phyloP scores from a whole-genome alignment of 2,797 vertebrate genomes.

The Pseudomugil gertrudae region DNA sequence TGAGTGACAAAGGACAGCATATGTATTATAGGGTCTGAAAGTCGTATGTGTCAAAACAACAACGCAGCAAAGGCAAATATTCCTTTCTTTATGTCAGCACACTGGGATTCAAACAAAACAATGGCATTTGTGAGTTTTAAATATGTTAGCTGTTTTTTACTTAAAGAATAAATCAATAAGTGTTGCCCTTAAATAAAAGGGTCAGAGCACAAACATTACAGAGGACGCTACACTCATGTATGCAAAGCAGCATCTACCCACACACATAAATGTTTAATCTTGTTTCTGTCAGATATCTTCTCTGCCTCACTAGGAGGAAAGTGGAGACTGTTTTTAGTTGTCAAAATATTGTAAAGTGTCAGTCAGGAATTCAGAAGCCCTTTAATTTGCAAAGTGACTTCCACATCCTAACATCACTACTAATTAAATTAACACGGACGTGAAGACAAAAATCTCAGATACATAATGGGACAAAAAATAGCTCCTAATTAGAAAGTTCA shows the following conservation, averaged over 20 bases:
- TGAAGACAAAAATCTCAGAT: background rate
- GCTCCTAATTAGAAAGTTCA: background rate
- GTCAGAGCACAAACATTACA: conserved; percentile 6
- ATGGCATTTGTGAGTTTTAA: conserved; percentile 10
- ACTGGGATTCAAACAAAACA: conserved; percentile 10
- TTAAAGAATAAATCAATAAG: conserved; percentile 6
- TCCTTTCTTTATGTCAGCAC: background rate
- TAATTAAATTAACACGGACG: background rate
- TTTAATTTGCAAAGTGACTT: background rate
- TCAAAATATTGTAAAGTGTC: background rate
- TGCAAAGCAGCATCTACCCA: background rate
- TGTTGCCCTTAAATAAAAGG: background rate
- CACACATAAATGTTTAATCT: conserved; percentile 12
- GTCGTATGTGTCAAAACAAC: background rate
- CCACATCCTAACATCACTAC: background rate
- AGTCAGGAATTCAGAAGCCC: background rate
- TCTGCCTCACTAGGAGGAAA: background rate
- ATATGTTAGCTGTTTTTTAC: background rate
- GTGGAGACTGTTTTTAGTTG: background rate
- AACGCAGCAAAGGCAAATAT: background rate
- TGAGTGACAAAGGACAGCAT: background rate
- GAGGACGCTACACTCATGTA: background rate
- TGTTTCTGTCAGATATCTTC: background rate
- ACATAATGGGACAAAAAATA: background rate
- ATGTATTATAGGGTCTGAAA: background rate